Evolutionary conservation across 64 coral and sea anemone species (phyloP).

Genomic region (Catalaphyllia jardinei): DNA sequence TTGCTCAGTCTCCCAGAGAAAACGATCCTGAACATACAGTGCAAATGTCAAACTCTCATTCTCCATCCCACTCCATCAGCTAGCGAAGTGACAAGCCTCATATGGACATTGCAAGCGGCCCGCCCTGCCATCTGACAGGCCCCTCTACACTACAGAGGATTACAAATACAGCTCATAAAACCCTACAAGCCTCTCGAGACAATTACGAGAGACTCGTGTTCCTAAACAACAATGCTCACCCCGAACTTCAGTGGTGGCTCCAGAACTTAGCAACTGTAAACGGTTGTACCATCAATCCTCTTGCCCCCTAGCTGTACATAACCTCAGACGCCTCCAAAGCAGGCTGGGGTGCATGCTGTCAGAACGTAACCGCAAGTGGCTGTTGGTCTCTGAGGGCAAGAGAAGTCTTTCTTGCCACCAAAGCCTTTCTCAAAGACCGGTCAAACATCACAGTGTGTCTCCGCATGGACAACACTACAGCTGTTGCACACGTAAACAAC

Average conservation of each 20-base stretch:
- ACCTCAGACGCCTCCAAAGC: too few species aligned
- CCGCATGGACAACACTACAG: neutral
- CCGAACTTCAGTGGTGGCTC: too few species aligned
- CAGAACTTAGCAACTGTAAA: constrained; percentile 20
- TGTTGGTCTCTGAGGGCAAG: neutral
- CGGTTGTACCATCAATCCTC: constrained; percentile 23
- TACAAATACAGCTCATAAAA: constrained; percentile 48
- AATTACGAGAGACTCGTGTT: constrained; percentile 26
- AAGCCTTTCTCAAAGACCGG: too few species aligned
- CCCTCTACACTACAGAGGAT: constrained; percentile 7
- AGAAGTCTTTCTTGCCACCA: too few species aligned
- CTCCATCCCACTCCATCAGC: neutral
- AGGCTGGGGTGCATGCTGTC: constrained; percentile 30
- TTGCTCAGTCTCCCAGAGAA: too few species aligned
- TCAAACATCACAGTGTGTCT: too few species aligned
- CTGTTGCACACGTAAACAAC: neutral
- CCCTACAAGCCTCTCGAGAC: constrained; percentile 10
- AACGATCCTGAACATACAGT: neutral
- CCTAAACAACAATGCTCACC: constrained; percentile 21
- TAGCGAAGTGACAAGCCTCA: too few species aligned
- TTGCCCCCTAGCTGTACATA: neutral
- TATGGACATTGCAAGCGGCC: constrained; percentile 11
- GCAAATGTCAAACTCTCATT: constrained; percentile 19
- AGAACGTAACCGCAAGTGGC: neutral
- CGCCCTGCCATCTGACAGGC: constrained; percentile 26